Evolutionary conservation across 2,113 vertebrate species (phyloP).

Genomic region (Polypterus senegalus): DNA sequence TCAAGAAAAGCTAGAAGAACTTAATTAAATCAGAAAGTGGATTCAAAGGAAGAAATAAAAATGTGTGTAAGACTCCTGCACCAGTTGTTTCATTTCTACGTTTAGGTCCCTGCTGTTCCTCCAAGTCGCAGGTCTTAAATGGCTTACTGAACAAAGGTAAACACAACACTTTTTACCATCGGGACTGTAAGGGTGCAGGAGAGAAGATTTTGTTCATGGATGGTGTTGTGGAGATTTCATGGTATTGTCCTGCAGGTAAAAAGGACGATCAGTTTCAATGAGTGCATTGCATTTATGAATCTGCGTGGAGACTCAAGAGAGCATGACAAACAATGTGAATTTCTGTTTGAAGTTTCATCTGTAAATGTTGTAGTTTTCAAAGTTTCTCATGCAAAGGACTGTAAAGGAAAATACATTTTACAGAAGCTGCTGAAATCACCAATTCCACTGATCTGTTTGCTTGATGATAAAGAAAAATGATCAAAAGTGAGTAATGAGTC

Average conservation of each 20-base stretch:
- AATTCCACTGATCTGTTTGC: constrained; percentile 37
- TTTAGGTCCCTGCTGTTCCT: constrained; percentile 42
- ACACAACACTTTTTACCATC: constrained; percentile 46
- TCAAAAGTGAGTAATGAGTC: background rate
- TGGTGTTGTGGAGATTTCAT: constrained; percentile 54
- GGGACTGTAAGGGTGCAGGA: constrained; percentile 41
- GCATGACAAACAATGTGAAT: constrained; percentile 27
- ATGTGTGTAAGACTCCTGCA: constrained; percentile 33
- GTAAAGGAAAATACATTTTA: constrained; percentile 18
- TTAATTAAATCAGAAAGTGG: background rate
- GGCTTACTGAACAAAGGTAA: constrained; percentile 39
- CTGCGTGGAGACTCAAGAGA: constrained; percentile 43
- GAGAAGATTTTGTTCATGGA: constrained; percentile 39
- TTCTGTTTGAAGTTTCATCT: constrained; percentile 36
- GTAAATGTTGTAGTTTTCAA: constrained; percentile 37
- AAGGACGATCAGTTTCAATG: constrained; percentile 41
- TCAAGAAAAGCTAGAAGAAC: constrained; percentile 45
- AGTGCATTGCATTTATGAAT: constrained; percentile 48
- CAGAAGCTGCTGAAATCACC: constrained; percentile 16
- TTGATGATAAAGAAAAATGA: constrained; percentile 20
- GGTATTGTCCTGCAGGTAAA: constrained; percentile 51
- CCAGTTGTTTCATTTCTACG: constrained; percentile 49
- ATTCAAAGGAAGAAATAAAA: constrained; percentile 26
- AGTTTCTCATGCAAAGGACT: constrained; percentile 13
- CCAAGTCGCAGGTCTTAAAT: constrained; percentile 60